Conservation (phyloP, 2,113 vertebrate genomes). For the Motacilla tschutschensis region DNA sequence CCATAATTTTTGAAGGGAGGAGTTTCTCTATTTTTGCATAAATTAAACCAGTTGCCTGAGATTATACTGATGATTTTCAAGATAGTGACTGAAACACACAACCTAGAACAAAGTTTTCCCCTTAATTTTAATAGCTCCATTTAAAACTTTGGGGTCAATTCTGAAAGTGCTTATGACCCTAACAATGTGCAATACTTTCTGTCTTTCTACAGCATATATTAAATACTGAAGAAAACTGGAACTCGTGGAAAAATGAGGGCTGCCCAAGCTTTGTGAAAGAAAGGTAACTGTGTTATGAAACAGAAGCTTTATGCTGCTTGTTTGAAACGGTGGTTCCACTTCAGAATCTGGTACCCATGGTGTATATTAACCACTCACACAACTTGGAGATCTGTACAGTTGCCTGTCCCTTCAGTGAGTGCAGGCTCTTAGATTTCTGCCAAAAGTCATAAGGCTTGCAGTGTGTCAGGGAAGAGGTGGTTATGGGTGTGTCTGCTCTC, state of each 20-base stretch:
- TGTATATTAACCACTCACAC: not conserved
- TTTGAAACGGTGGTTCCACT: not conserved
- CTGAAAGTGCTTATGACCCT: not conserved
- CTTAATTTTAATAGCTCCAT: not conserved
- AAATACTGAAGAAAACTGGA: conserved; percentile 98
- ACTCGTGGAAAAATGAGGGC: conserved; percentile 97
- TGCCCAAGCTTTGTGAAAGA: conserved; percentile 98
- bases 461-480: not conserved
- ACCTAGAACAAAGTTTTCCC: not conserved
- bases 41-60: not conserved
- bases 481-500: not conserved
- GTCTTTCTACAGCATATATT: conserved; percentile 87
- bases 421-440: not conserved
- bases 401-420: not conserved
- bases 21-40: not conserved
- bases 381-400: not conserved
- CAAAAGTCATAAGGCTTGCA: not conserved
- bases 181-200: not conserved
- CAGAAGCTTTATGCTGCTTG: not conserved
- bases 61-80: not conserved
- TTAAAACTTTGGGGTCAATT: not conserved
- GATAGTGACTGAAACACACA: not conserved
- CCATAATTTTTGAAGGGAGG: not conserved
- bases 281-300: conserved; percentile 73
- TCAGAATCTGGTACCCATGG: not conserved